Evolutionary conservation across 2,797 vertebrate genomes (phyloP).

Genomic region (Sebastes hubbsi): DNA sequence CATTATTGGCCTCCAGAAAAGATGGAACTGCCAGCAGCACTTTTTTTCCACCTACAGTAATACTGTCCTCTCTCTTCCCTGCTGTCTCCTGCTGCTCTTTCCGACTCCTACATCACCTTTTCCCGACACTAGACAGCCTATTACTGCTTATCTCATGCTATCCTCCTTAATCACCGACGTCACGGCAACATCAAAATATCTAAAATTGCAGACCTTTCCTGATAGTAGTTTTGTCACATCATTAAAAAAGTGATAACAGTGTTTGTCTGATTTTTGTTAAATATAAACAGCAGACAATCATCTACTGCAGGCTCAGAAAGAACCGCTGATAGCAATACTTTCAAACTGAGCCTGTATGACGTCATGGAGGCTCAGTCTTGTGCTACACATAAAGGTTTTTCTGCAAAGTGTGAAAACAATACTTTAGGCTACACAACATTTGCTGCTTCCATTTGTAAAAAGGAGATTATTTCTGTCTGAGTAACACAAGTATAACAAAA

Average conservation of each 20-base stretch:
- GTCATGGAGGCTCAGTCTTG: neutral
- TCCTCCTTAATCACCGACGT: constrained; percentile 60
- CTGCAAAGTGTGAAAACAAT: neutral
- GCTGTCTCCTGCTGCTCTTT: constrained; percentile 27
- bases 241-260: constrained; percentile 39
- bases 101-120: constrained; percentile 43
- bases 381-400: neutral
- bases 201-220: constrained; percentile 22
- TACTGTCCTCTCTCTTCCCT: constrained; percentile 8
- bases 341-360: neutral
- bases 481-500: neutral
- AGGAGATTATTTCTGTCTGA: neutral
- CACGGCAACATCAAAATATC: constrained; percentile 47
- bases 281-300: neutral
- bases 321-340: neutral
- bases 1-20: constrained; percentile 36
- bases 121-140: constrained; percentile 63
- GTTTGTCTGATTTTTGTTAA: constrained; percentile 26
- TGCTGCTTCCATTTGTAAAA: neutral
- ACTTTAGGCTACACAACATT: neutral
- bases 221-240: constrained; percentile 57
- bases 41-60: constrained; percentile 8
- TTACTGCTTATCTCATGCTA: constrained; percentile 66
- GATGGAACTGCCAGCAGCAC: constrained; percentile 41
- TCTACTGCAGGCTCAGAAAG: neutral